A percentile compares a stretch with the other conserved stretches of the same genome.
Evolutionary conservation across 2,888 invertebrate genomes (phyloP).

Genomic region (Pachymerium ferrugineum): DNA sequence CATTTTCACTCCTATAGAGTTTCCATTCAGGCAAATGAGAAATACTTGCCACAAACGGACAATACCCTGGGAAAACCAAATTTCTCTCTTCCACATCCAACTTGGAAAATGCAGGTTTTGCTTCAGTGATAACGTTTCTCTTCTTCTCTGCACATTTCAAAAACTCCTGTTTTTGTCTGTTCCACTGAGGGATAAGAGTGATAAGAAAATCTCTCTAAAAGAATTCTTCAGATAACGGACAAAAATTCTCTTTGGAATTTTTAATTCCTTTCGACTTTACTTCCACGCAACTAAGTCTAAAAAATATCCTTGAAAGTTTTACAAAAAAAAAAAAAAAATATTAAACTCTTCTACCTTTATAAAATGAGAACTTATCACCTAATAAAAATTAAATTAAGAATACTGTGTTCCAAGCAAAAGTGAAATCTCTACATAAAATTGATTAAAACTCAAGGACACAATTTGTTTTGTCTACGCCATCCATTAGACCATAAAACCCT

Average conservation of each 20-base stretch:
- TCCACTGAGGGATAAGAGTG: neutral
- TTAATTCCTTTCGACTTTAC: neutral
- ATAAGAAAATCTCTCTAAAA: neutral
- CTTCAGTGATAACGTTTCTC: slow-evolving; percentile 10
- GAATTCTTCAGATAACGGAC: slow-evolving; percentile 10
- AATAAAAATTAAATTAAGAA: too few species aligned
- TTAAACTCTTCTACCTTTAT: too few species aligned
- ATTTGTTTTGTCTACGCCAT: neutral
- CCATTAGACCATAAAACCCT: slow-evolving; percentile 11
- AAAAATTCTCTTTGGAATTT: slow-evolving; percentile 16
- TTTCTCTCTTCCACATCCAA: slow-evolving; percentile 10
- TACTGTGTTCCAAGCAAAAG: too few species aligned
- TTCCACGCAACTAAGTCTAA: neutral
- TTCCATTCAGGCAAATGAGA: slow-evolving; percentile 14
- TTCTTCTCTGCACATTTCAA: neutral
- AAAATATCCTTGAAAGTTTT: neutral
- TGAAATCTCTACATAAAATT: too few species aligned
- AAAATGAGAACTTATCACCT: too few species aligned
- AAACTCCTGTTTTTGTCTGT: slow-evolving; percentile 6
- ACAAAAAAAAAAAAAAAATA: neutral
- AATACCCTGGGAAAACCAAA: slow-evolving; percentile 15
- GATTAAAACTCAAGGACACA: neutral
- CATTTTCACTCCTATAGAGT: slow-evolving; percentile 19
- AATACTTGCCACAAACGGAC: neutral
- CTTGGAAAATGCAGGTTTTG: slow-evolving; percentile 10